Evolutionary conservation across 2,113 vertebrate genomes (phyloP).

Genomic region (Dipodomys spectabilis): DNA sequence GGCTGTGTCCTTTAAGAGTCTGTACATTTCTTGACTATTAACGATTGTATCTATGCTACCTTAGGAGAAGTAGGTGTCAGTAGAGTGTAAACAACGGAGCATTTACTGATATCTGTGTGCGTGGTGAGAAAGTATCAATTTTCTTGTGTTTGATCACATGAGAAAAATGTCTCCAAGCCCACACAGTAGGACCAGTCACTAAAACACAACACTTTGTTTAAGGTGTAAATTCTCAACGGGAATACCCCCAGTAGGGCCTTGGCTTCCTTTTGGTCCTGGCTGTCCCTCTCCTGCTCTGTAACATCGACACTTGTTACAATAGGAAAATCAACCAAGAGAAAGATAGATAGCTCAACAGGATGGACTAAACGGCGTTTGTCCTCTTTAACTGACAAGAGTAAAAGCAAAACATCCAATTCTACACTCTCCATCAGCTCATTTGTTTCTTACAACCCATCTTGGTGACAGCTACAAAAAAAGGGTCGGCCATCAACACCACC

Average conservation of each 20-base stretch:
- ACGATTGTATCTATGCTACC: neutral
- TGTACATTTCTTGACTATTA: neutral
- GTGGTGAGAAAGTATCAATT: neutral
- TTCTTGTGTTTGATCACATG: neutral
- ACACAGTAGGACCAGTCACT: neutral
- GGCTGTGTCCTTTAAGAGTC: rapidly evolving
- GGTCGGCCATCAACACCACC: neutral
- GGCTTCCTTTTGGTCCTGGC: neutral
- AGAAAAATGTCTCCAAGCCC: neutral
- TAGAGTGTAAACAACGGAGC: neutral
- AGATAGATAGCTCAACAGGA: constrained; percentile 49
- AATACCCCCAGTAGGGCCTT: neutral
- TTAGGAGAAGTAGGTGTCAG: neutral
- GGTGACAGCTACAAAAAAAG: constrained; percentile 49
- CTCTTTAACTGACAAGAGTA: constrained; percentile 43
- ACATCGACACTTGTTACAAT: constrained; percentile 31
- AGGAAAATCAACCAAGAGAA: constrained; percentile 26
- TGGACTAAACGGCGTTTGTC: constrained; percentile 16
- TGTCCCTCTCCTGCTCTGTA: neutral
- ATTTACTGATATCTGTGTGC: rapidly evolving
- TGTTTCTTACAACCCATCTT: constrained; percentile 37
- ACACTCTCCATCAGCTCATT: neutral
- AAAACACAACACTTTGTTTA: neutral
- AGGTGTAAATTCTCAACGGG: neutral
- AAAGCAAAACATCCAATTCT: constrained; percentile 31